Base-by-base conservation (phyloP, 2,113 vertebrate species). In the Alligator sinensis region DNA sequence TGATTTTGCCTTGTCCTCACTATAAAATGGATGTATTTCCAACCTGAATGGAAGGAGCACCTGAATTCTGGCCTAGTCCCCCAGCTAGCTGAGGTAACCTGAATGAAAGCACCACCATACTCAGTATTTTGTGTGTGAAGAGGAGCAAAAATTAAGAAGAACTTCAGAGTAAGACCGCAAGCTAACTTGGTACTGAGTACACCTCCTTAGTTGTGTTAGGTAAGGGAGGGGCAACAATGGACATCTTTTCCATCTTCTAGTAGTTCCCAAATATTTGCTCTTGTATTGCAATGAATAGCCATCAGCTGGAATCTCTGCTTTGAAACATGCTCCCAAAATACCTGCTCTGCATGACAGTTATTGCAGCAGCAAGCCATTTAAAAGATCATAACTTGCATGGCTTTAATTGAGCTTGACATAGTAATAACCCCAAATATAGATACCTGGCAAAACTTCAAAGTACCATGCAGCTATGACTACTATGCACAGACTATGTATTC, bases 341-440 rank as follows among this genome's bases (percentile, higher is more conserved):
- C 63, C 66, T 88, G 72, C 78, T 90, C 6, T 77, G 47, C 3
- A 1, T 60, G 47, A 15, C 59, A 88, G 24, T 22, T 38, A 83
- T 77, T 19, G 38, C 22, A 70, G 30, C 30, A 76, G 14, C 28
- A 30, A 79, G 27, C 63, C 34, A 83, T 92, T 87, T 63, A 82
- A 95, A 94, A 87, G 66, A 72, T 11, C 60, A 30, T 63, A 15
- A 25, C 90, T 78, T 60, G 28, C n/a, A 85, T 24, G 10, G 25
- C 62, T 91, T 93, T 59, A 89, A 75, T 47, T 80, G 79, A 96
- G n/a, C 77, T 90, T 66, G 86, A 57, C 27, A 60, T 16, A 77
- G 88, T 17, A 74, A 54, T 89, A 78, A 95, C 55, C 64, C 88
- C 60, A 90, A 90, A 19, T 57, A 88, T 0, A 85, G 76, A 82